Evolutionary conservation across 2,888 invertebrate species (phyloP), one percentile per base, ranked within the genome.

Genomic region (Perithous albicinctus): DNA sequence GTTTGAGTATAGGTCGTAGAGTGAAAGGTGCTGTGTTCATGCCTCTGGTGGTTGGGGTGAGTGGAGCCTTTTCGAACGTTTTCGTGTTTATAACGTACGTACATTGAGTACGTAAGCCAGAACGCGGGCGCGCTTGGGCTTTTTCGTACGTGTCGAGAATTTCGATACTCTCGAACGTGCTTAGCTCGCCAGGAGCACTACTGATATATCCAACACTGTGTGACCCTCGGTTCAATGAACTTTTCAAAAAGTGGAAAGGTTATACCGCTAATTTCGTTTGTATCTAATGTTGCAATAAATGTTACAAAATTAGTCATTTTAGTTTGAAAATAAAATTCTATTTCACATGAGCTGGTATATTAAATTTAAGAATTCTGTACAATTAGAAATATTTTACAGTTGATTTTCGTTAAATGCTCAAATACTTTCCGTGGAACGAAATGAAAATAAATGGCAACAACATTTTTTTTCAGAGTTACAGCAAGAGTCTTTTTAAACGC

Each of bases 91-190:
- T 67, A 80, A 59, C 59, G 70, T 76, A 72, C 72, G 48, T 66
- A 66, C 54, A 70, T 26, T 35, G 79, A 69, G 69, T 74, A 79
- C 69, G 63, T 64, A 80, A 72, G 20, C 66, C 41, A 38, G 32
- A 8, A 32, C 38, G n/a, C 56, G 46, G 51, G 75, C 59, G 32
- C 35, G 59, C 35, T 59, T 12, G 20, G 63, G 20, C 10, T 38
- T 63, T 63, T 18, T 59, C 59, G 63, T 79, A 82, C 82, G 82
- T 82, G 82, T 69, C 82, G 64, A 56, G 82, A 78, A 82, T 82
- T 76, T 75, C 70, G 70, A 82, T 78, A 66, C 10, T 66, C 48
- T 32, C 41, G 66, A 81, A 81, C 77, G 81, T 72, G 66, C 80
- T 46, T 46, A 38, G 56, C 67, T 75, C 41, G 32, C 46, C 46